A percentile compares a stretch with the other conserved stretches of the same genome.
Conservation (phyloP, 2,797 vertebrate species). For the Liasis olivaceus region DNA sequence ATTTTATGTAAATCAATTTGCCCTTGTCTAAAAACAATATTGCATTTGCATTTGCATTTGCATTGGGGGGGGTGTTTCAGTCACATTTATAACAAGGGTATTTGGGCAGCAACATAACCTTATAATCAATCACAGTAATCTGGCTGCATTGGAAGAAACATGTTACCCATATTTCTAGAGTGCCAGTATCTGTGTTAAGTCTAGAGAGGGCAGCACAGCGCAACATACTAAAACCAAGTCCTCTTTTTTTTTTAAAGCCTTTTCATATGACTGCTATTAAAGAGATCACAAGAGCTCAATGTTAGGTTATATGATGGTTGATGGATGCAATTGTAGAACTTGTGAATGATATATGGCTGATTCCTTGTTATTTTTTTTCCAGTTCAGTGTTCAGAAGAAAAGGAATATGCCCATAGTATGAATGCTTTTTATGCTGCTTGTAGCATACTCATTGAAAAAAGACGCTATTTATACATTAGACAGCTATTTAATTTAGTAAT, state of each 20-base stretch:
- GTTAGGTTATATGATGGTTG: neutral
- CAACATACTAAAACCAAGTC: neutral
- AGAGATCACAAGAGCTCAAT: neutral
- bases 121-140: neutral
- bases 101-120: neutral
- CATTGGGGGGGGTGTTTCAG: neutral
- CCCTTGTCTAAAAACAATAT: neutral
- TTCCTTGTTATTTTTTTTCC: neutral
- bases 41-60: neutral
- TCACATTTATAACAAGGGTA: neutral
- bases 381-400: neutral
- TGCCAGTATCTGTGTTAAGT: neutral
- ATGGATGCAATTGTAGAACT: neutral
- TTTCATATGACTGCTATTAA: neutral
- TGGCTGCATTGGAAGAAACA: neutral
- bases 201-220: slow-evolving; percentile 29
- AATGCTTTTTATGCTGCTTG: neutral
- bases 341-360: neutral
- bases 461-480: neutral
- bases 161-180: neutral
- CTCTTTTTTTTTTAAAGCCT: neutral
- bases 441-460: neutral
- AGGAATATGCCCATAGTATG: neutral
- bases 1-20: neutral
- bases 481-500: neutral